Evolutionary conservation across 2,113 vertebrate genomes (phyloP), one percentile per base, ranked within the genome.

Genomic region (Hoplias malabaricus): DNA sequence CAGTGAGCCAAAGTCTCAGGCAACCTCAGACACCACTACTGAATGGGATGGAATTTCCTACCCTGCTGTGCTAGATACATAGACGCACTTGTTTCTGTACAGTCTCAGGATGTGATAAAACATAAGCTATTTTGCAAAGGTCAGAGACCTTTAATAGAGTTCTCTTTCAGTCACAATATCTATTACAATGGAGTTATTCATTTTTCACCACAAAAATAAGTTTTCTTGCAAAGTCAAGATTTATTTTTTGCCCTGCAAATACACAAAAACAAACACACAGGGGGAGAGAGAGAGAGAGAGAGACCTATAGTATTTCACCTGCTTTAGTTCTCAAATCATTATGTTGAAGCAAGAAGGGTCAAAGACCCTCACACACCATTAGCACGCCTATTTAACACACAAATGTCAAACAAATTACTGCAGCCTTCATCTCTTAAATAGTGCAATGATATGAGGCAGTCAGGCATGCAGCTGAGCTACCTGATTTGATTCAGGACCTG

Each of bases 381-480:
- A 33, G 11, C 62, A 61, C 7, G 33, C 13, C 31, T 69, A 33
- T 71, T 65, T 72, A 62, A 73, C 77, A 80, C 71, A 48, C n/a
- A 83, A 76, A 80, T 73, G 77, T 77, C 73, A 80, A 62, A 59
- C 68, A 80, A 73, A 83, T 80, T 80, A 72, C 61, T 67, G 40
- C 50, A 67, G 31, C 42, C 46, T 79, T 77, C 74, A 61, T 76
- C 53, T 69, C 16, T 38, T 50, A 59, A 69, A 79, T 16, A 62
- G 34, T 67, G 48, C 12, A 33, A 46, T 2, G 40, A 54, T 72
- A 43, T 25, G 53, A 77, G 36, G 42, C 69, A 73, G 54, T 56
- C 73, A 63, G 29, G 62, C 69, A 77, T 68, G 42, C 57, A 46
- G 31, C 40, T 31, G 62, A 43, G 50, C 53, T 63, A 69, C 62